A percentile compares a stretch with the other conserved stretches of the same genome.
These are phyloP conservation scores for Gambelia wislizenii DNA, from an alignment of 2,797 vertebrate genomes.

Conservation along the genomic window DNA sequence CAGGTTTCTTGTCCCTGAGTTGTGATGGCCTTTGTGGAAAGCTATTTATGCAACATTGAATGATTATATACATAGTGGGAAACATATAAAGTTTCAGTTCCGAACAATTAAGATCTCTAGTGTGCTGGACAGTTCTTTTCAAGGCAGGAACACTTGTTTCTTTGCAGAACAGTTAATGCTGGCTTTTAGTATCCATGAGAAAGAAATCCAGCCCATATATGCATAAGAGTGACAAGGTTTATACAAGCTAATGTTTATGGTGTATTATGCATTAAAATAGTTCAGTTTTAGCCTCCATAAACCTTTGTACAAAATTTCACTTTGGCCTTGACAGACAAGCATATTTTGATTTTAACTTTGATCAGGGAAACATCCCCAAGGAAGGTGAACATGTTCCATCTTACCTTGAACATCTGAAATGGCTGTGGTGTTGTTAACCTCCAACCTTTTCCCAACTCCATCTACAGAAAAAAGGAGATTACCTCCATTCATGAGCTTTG, in stretches of 20 bases:
- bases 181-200: slow-evolving; percentile 11
- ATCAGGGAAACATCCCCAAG: slow-evolving; percentile 34
- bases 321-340: slow-evolving; percentile 7
- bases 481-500: slow-evolving; percentile 51
- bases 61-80: not conserved
- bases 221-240: not conserved
- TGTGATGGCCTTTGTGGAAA: not conserved
- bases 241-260: slow-evolving; percentile 8
- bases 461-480: slow-evolving; percentile 52
- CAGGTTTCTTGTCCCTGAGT: not conserved
- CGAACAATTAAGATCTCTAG: not conserved
- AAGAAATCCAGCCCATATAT: slow-evolving; percentile 34
- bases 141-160: not conserved
- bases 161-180: slow-evolving; percentile 16
- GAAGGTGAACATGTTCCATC: slow-evolving; percentile 33
- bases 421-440: slow-evolving; percentile 41
- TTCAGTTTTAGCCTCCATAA: slow-evolving; percentile 24
- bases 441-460: slow-evolving; percentile 30
- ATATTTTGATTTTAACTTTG: slow-evolving; percentile 36
- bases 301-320: slow-evolving; percentile 32
- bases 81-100: not conserved
- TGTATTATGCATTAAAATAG: slow-evolving; percentile 47
- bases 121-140: slow-evolving; percentile 26
- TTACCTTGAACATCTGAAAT: slow-evolving; percentile 47
- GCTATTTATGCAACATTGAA: not conserved